Percentiles rank a stretch among this genome's conserved stretches.
Conservation (phyloP, 2,888 invertebrate species). For the Lepas anatifera region DNA sequence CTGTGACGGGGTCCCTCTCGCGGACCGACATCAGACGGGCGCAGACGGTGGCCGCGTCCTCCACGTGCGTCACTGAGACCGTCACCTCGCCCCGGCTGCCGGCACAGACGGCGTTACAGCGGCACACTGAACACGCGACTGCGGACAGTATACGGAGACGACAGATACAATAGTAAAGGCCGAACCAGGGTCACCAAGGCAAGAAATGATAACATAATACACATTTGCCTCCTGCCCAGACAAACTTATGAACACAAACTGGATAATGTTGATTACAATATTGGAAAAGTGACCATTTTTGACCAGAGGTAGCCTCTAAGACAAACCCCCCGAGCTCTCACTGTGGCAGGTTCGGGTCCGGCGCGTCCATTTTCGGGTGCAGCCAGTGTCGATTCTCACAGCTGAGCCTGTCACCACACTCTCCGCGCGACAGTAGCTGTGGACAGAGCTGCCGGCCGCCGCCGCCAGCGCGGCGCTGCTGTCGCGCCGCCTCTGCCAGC, state of each 20-base stretch:
- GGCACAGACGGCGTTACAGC: no score
- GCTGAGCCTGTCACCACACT: neutral
- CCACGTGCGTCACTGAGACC: neutral
- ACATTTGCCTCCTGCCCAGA: no score
- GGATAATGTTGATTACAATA: no score
- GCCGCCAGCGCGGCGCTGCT: slow-evolving; percentile 5
- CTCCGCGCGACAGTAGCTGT: neutral
- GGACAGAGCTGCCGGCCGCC: neutral
- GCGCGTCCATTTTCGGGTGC: neutral
- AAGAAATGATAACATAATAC: no score
- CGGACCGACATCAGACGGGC: neutral
- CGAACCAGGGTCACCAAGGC: no score
- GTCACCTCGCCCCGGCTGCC: slow-evolving; percentile 6
- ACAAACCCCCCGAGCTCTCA: neutral
- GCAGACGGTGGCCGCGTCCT: neutral
- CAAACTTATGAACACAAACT: no score
- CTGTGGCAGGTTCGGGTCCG: neutral
- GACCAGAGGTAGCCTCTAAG: no score
- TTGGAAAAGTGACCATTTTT: no score
- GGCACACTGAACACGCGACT: no score
- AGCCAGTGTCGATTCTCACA: neutral
- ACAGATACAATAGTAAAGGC: no score
- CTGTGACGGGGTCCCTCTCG: neutral
- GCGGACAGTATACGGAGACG: no score
- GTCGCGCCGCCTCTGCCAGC: neutral